Conservation (phyloP, 2,113 vertebrate genomes). For the Euleptes europaea region DNA sequence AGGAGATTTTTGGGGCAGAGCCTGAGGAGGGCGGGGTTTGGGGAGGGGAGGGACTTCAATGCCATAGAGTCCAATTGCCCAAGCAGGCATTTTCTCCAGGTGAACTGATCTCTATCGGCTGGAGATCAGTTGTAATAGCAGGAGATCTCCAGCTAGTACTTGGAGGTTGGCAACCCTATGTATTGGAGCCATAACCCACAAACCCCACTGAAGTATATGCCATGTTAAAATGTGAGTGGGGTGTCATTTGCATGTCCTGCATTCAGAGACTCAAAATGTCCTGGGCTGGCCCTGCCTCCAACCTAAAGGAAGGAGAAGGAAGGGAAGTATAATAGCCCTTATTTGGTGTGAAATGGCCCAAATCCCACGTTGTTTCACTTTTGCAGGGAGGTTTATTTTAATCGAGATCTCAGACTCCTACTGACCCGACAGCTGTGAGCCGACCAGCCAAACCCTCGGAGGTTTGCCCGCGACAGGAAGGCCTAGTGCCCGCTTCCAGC, state of each 20-base stretch:
- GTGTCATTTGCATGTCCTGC: background rate
- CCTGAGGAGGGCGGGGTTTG: no score
- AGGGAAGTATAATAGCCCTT: no score
- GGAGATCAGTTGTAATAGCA: no score
- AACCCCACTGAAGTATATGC: background rate
- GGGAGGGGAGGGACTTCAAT: no score
- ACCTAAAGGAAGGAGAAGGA: background rate
- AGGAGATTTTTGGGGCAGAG: no score
- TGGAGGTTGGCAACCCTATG: no score
- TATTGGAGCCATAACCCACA: background rate
- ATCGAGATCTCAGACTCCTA: background rate
- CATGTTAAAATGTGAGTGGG: background rate
- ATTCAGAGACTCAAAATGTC: background rate
- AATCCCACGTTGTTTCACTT: background rate
- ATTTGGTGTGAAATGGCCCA: background rate
- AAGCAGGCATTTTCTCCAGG: no score
- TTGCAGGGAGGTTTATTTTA: background rate
- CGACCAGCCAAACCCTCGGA: background rate
- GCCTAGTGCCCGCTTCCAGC: background rate
- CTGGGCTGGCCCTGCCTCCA: background rate
- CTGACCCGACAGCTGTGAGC: background rate
- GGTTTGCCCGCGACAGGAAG: constrained; percentile 7
- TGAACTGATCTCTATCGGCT: no score
- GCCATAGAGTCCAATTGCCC: no score
- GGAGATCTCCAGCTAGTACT: no score